Percentiles rank a stretch among this genome's conserved stretches.
Evolutionary conservation across 2,888 invertebrate genomes (phyloP).

Genomic region (Hoplodrina ambigua): DNA sequence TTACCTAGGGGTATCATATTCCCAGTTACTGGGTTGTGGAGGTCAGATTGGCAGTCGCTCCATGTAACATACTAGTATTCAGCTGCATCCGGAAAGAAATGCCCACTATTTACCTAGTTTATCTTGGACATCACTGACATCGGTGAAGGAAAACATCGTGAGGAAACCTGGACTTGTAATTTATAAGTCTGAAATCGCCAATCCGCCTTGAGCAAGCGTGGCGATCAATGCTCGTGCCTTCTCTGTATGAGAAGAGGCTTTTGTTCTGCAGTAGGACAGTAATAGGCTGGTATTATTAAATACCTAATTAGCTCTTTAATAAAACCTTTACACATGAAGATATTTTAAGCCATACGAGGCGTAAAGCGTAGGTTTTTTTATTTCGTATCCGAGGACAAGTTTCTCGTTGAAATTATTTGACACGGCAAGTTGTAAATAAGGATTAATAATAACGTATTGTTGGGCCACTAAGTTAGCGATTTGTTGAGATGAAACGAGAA

Average conservation of each 20-base stretch:
- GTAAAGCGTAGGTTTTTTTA: conserved; percentile 54
- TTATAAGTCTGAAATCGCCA: too few relatives aligned
- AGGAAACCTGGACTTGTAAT: too few relatives aligned
- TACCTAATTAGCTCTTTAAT: conserved; percentile 30
- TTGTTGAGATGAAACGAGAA: neutral
- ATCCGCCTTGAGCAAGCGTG: too few relatives aligned
- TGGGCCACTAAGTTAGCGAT: conserved; percentile 20
- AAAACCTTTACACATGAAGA: conserved; percentile 13
- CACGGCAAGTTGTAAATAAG: conserved; percentile 67
- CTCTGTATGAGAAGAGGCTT: neutral
- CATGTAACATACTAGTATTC: too few relatives aligned
- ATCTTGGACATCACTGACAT: too few relatives aligned
- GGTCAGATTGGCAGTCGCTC: too few relatives aligned
- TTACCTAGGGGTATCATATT: too few relatives aligned
- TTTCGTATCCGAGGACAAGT: conserved; percentile 58
- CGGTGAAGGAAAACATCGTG: too few relatives aligned
- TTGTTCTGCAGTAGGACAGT: neutral
- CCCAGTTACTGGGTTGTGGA: too few relatives aligned
- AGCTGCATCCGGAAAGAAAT: too few relatives aligned
- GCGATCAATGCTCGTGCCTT: too few relatives aligned
- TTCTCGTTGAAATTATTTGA: conserved; percentile 66
- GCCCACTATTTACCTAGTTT: too few relatives aligned
- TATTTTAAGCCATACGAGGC: conserved; percentile 12
- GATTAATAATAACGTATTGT: conserved; percentile 63
- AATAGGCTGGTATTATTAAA: neutral